phyloP scores from a whole-genome alignment of 2,888 invertebrate species.

The Petrolisthes cinctipes region DNA sequence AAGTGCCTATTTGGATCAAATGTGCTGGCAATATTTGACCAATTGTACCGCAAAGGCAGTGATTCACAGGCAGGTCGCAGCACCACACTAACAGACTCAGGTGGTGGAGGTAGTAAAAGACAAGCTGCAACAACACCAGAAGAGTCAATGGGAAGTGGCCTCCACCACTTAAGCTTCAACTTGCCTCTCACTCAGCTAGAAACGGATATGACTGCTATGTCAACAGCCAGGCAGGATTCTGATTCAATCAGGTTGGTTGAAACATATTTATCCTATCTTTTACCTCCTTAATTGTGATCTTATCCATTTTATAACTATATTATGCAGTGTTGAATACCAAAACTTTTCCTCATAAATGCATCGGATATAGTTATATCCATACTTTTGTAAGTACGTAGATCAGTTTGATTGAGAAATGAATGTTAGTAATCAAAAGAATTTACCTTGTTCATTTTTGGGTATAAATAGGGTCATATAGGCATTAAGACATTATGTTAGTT shows the following conservation, averaged over 20 bases:
- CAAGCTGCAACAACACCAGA: neutral
- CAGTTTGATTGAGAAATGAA: too few relatives aligned
- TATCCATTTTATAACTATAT: neutral
- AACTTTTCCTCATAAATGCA: too few relatives aligned
- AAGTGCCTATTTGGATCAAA: constrained; percentile 77
- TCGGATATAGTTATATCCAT: too few relatives aligned
- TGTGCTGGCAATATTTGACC: constrained; percentile 55
- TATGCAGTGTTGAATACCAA: too few relatives aligned
- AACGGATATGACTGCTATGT: constrained; percentile 33
- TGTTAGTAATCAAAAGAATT: too few relatives aligned
- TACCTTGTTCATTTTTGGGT: too few relatives aligned
- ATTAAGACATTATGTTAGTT: too few relatives aligned
- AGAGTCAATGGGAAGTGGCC: constrained; percentile 24
- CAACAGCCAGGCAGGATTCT: constrained; percentile 33
- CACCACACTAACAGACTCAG: neutral
- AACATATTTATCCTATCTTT: neutral
- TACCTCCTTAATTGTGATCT: neutral
- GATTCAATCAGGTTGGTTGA: constrained; percentile 41
- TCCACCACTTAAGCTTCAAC: constrained; percentile 50
- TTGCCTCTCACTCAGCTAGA: constrained; percentile 46
- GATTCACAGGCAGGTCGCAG: neutral
- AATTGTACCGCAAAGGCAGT: constrained; percentile 34
- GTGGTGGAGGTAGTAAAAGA: neutral
- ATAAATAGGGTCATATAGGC: too few relatives aligned
- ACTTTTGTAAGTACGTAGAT: too few relatives aligned